phyloP scores from a whole-genome alignment of 2,888 invertebrate species.

The Anthoptus insignis region DNA sequence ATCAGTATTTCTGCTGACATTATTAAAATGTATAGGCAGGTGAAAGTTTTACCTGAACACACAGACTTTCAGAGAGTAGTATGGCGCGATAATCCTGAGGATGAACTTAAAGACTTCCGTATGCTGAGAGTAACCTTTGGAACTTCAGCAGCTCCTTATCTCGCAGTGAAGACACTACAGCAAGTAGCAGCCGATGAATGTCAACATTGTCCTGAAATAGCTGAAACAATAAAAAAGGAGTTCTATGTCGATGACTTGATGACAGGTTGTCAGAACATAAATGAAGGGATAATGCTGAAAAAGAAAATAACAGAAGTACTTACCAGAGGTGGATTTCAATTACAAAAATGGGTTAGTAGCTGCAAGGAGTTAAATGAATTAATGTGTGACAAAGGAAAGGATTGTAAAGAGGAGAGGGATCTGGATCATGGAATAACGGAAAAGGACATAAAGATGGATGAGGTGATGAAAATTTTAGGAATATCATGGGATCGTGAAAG shows the following conservation, averaged over 20 bases:
- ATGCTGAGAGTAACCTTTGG: conserved; percentile 53
- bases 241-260: conserved; percentile 52
- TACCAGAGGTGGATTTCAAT: conserved; percentile 52
- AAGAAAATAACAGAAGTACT: conserved; percentile 51
- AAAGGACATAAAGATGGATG: conserved; percentile 45
- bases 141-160: conserved; percentile 40
- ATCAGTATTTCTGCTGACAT: conserved; percentile 52
- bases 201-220: conserved; percentile 44
- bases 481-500: conserved; percentile 52
- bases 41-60: conserved; percentile 48
- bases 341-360: conserved; percentile 55
- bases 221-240: conserved; percentile 42
- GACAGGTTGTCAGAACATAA: conserved; percentile 47
- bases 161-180: conserved; percentile 51
- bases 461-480: conserved; percentile 50
- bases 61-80: conserved; percentile 48
- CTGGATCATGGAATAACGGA: neutral
- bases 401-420: conserved; percentile 3
- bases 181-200: conserved; percentile 52
- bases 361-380: conserved; percentile 40
- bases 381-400: conserved; percentile 10
- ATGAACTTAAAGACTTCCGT: conserved; percentile 44
- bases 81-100: conserved; percentile 36
- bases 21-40: conserved; percentile 57
- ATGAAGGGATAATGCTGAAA: conserved; percentile 45